These are phyloP conservation scores for Amblyteles armatorius DNA, from an alignment of 2,888 invertebrate species.

Conservation along the genomic window DNA sequence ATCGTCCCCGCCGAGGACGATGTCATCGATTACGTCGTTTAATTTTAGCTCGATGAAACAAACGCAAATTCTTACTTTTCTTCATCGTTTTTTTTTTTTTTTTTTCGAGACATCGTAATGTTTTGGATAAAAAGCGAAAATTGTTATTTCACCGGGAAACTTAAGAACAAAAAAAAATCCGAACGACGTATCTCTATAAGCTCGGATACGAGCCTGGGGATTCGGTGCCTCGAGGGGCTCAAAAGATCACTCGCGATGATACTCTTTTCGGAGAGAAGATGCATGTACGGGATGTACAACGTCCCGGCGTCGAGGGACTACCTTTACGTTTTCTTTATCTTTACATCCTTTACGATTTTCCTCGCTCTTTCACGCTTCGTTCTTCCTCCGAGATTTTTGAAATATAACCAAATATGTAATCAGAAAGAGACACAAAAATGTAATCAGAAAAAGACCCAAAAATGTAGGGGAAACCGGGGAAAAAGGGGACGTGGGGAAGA, in stretches of 20 bases:
- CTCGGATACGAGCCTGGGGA: neutral
- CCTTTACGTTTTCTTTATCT: no score
- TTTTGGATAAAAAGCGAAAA: neutral
- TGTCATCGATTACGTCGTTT: conserved; percentile 16
- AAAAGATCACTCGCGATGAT: conserved; percentile 22
- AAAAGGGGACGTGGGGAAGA: no score
- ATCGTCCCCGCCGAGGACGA: conserved; percentile 6
- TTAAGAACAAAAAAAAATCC: neutral
- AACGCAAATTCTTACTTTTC: neutral
- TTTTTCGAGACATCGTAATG: neutral
- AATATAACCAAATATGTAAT: neutral
- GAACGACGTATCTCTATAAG: neutral
- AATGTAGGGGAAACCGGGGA: neutral
- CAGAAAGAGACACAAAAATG: neutral
- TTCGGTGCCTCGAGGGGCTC: conserved; percentile 12
- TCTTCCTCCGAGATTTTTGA: neutral
- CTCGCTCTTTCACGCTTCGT: neutral
- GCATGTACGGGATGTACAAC: neutral
- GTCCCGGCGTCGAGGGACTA: neutral
- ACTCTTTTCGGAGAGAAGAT: conserved; percentile 20
- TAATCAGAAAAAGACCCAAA: neutral
- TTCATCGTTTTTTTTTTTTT: neutral
- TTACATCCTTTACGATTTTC: conserved; percentile 22
- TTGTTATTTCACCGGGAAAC: neutral
- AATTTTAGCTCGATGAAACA: conserved; percentile 15